Conservation (phyloP, 2,888 invertebrate genomes). For the Perdita meconis region DNA sequence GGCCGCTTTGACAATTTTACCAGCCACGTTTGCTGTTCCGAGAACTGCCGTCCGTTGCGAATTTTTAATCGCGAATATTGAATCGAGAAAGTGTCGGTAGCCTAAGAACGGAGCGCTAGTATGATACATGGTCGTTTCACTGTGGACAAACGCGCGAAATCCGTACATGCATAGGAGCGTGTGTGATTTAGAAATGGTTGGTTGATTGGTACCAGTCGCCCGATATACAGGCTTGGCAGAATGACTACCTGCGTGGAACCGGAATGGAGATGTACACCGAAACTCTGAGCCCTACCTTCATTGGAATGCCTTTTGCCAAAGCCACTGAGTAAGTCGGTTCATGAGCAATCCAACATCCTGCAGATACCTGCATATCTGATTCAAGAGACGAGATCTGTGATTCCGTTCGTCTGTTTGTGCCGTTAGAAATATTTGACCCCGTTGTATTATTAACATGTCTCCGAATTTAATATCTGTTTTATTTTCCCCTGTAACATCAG, state of each 20-base stretch:
- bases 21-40: background rate
- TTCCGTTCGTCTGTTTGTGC: constrained; percentile 36
- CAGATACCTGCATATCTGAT: constrained; percentile 77
- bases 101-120: background rate
- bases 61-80: background rate
- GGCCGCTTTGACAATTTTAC: background rate
- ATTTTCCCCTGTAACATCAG: background rate
- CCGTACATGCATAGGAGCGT: constrained; percentile 86
- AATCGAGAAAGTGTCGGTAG: background rate
- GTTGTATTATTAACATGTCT: constrained; percentile 7
- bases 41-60: background rate
- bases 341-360: constrained; percentile 83
- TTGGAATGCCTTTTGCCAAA: constrained; percentile 98
- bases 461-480: background rate
- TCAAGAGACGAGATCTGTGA: constrained; percentile 80
- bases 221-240: constrained; percentile 98
- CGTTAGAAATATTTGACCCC: background rate
- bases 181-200: constrained; percentile 82
- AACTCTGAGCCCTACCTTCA: constrained; percentile 98
- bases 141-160: constrained; percentile 67
- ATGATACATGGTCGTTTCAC: constrained; percentile 47
- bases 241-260: constrained; percentile 99
- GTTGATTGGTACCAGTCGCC: constrained; percentile 90
- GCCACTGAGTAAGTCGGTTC: constrained; percentile 98
- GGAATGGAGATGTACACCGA: constrained; percentile 99